phyloP scores from a whole-genome alignment of 2,888 invertebrate species.

The Drosophila differens region DNA sequence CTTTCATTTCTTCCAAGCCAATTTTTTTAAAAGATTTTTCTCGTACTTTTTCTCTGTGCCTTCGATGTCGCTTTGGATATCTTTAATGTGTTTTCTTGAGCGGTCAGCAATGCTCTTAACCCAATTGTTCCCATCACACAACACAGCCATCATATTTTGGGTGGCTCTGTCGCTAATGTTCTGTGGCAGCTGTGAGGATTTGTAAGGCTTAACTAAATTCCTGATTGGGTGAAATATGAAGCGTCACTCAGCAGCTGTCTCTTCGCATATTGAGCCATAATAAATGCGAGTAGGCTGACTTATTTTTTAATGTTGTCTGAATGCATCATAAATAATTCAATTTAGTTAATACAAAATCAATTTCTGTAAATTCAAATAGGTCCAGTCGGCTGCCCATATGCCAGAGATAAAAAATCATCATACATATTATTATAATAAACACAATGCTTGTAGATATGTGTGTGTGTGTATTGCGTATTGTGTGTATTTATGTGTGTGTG shows the following conservation, averaged over 20 bases:
- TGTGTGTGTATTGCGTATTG: not conserved
- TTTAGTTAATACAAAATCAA: slow-evolving; percentile 75
- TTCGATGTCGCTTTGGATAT: not conserved
- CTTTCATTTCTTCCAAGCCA: not conserved
- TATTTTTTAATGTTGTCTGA: slow-evolving; percentile 57
- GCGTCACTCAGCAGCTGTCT: slow-evolving; percentile 52
- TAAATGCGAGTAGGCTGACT: slow-evolving; percentile 51
- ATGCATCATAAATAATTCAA: slow-evolving; percentile 73
- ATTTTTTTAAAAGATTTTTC: not conserved
- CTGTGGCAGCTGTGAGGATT: slow-evolving; percentile 65
- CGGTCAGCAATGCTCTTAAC: slow-evolving; percentile 31
- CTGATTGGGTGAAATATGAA: slow-evolving; percentile 61
- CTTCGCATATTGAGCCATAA: slow-evolving; percentile 42
- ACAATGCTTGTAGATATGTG: slow-evolving; percentile 5
- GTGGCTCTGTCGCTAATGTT: slow-evolving; percentile 10
- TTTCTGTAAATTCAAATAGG: slow-evolving; percentile 65
- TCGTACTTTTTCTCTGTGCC: not conserved
- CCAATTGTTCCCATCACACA: slow-evolving; percentile 6
- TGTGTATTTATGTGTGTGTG: slow-evolving; percentile 10
- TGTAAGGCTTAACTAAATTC: slow-evolving; percentile 57
- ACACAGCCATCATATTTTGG: not conserved
- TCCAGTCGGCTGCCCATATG: slow-evolving; percentile 26
- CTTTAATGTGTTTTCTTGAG: slow-evolving; percentile 1
- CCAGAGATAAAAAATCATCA: slow-evolving; percentile 59
- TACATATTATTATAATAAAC: slow-evolving; percentile 53